Evolutionary conservation across 2,888 invertebrate genomes (phyloP).

Genomic region (Cistogaster globosa): DNA sequence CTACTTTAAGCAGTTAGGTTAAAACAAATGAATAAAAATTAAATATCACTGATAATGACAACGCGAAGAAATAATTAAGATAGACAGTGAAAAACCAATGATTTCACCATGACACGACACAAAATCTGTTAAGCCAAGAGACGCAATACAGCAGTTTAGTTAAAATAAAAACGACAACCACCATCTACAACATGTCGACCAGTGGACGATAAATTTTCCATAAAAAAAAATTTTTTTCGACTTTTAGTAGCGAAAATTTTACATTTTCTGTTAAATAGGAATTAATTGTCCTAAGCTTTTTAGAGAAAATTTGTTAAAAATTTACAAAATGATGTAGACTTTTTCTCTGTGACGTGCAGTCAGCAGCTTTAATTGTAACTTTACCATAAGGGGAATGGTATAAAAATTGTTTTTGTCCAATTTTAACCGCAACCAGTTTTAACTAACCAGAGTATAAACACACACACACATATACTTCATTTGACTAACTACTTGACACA

Average conservation of each 20-base stretch:
- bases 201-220: no score
- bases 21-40: not conserved
- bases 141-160: not conserved
- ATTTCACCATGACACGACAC: not conserved
- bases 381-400: not conserved
- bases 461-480: not conserved
- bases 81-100: not conserved
- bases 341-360: not conserved
- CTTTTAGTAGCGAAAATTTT: no score
- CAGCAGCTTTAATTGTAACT: not conserved
- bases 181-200: not conserved
- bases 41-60: constrained; percentile 63
- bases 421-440: constrained; percentile 28
- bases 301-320: no score
- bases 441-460: not conserved
- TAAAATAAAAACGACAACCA: not conserved
- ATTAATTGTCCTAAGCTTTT: no score
- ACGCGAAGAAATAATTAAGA: constrained; percentile 15
- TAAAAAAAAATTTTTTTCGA: no score
- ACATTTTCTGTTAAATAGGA: no score
- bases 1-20: not conserved
- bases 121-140: not conserved
- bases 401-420: not conserved
- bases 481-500: constrained; percentile 44
- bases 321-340: not conserved